phyloP scores from a whole-genome alignment of 2,113 vertebrate species.

The Ramphastos sulfuratus region DNA sequence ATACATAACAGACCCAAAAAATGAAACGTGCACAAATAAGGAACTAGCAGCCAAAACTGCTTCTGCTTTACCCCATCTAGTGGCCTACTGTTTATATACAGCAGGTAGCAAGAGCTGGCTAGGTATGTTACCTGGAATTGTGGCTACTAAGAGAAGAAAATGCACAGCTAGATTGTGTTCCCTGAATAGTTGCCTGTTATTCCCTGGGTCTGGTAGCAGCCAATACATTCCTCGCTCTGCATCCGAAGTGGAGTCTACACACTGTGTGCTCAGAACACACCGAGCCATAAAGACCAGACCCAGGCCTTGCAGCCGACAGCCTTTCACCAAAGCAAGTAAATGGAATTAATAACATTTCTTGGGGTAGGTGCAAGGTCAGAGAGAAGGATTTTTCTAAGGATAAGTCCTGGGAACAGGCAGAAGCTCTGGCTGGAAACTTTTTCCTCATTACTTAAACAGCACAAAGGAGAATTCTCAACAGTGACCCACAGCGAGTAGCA shows the following conservation, averaged over 20 bases:
- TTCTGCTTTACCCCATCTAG: neutral
- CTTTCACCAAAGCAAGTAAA: neutral
- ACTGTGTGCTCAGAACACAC: fast-evolving
- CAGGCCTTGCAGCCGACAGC: fast-evolving
- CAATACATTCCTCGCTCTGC: neutral
- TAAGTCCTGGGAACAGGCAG: neutral
- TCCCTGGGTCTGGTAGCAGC: neutral
- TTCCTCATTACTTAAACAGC: neutral
- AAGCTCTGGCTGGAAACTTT: neutral
- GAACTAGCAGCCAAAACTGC: neutral
- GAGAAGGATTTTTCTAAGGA: neutral
- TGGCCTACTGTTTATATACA: neutral
- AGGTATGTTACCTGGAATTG: neutral
- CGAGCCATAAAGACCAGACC: neutral
- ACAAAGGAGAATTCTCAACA: neutral
- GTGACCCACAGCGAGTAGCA: neutral
- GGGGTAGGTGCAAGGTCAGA: neutral
- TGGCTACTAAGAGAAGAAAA: neutral
- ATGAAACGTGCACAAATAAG: neutral
- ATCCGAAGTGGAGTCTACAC: neutral
- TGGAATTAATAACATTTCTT: neutral
- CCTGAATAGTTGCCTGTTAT: neutral
- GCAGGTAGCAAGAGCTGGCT: neutral
- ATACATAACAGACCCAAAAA: neutral
- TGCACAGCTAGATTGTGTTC: neutral